Percentiles rank a stretch among this genome's conserved stretches.
Conservation (phyloP, 2,888 invertebrate genomes). For the Bembecia ichneumoniformis region DNA sequence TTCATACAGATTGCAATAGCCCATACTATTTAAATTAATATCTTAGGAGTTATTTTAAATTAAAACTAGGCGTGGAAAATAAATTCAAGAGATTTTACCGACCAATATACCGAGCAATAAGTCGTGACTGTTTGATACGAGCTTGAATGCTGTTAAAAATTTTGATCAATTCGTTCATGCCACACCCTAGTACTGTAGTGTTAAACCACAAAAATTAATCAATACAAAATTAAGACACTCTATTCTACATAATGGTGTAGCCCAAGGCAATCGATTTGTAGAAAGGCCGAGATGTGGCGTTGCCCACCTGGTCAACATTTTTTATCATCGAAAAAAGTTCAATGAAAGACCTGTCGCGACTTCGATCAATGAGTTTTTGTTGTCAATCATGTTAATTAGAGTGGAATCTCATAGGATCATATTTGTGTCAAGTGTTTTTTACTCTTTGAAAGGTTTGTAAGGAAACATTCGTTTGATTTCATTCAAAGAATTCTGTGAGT, state of each 20-base stretch:
- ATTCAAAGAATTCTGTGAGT: no score
- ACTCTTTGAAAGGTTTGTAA: no score
- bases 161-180: background rate
- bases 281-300: conserved; percentile 5
- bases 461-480: no score
- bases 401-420: conserved; percentile 17
- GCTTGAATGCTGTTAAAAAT: no score
- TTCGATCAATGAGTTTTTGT: conserved; percentile 13
- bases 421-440: background rate
- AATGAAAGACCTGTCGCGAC: conserved; percentile 7
- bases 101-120: no score
- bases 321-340: conserved; percentile 2
- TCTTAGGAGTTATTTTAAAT: no score
- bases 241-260: conserved; percentile 1
- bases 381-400: conserved; percentile 24
- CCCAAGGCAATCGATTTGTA: background rate
- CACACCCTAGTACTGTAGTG: background rate
- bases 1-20: no score
- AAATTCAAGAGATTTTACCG: no score
- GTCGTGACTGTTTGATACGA: no score
- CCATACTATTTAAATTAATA: no score
- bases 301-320: background rate
- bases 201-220: background rate
- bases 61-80: no score
- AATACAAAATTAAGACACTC: conserved; percentile 3